Evolutionary conservation across 2,888 invertebrate genomes (phyloP).

Genomic region (Notodonta dromedarius): DNA sequence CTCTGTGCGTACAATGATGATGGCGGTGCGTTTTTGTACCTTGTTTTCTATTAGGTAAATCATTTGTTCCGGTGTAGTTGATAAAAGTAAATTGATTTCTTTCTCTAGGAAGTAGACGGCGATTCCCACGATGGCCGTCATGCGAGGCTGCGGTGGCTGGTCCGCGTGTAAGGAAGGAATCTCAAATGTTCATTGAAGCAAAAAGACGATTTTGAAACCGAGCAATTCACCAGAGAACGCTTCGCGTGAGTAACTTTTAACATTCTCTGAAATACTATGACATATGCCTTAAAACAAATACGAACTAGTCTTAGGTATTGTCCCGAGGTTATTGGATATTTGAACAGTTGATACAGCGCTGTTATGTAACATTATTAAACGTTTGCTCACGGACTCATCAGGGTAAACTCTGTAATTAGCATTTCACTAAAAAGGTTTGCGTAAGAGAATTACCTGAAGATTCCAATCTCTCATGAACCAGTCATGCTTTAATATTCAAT

Average conservation of each 20-base stretch:
- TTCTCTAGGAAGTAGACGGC: constrained; percentile 42
- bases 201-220: constrained; percentile 15
- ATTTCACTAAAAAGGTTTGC: constrained; percentile 10
- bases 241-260: neutral
- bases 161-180: constrained; percentile 26
- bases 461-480: constrained; percentile 29
- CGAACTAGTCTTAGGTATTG: neutral
- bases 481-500: constrained; percentile 44
- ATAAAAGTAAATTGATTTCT: constrained; percentile 45
- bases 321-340: constrained; percentile 17
- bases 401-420: constrained; percentile 16
- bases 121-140: constrained; percentile 50
- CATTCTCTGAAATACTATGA: neutral
- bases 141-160: constrained; percentile 44
- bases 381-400: constrained; percentile 20
- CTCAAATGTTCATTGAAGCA: constrained; percentile 20
- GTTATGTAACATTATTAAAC: constrained; percentile 23
- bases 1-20: constrained; percentile 11
- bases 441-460: neutral
- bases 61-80: constrained; percentile 31
- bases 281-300: neutral
- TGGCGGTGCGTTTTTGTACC: constrained; percentile 24
- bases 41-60: constrained; percentile 25
- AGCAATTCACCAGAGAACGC: constrained; percentile 1
- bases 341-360: constrained; percentile 17